These are phyloP conservation scores for Enteromius treurensis DNA, from an alignment of 2,797 vertebrate genomes.

Conservation along the genomic window DNA sequence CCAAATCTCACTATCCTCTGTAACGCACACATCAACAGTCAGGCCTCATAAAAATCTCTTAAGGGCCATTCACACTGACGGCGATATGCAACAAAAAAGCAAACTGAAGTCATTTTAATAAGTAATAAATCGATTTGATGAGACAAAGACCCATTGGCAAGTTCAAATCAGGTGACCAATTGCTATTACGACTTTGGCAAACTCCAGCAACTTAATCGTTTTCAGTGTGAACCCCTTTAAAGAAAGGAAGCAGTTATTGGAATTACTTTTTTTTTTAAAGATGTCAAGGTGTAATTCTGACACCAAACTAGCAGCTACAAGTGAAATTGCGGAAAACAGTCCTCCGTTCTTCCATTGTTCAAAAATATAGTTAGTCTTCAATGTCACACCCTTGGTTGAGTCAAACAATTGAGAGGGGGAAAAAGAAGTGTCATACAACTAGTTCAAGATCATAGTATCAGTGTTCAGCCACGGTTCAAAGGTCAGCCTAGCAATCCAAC, in stretches of 20 bases:
- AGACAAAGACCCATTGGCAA: not conserved
- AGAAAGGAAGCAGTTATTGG: not conserved
- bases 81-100: not conserved
- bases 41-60: not conserved
- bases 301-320: not conserved
- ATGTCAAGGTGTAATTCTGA: not conserved
- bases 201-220: not conserved
- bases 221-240: conserved; percentile 14
- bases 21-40: not conserved
- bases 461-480: not conserved
- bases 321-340: not conserved
- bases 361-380: not conserved
- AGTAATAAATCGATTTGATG: not conserved
- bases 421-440: not conserved
- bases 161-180: not conserved
- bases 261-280: not conserved
- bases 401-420: not conserved
- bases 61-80: not conserved
- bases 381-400: not conserved
- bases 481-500: not conserved
- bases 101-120: not conserved
- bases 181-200: not conserved
- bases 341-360: not conserved
- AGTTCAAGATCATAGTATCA: not conserved
- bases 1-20: not conserved